Percentiles rank a stretch among this genome's conserved stretches.
Conservation (phyloP, 2,888 invertebrate species). For the Nycteola revayana region DNA sequence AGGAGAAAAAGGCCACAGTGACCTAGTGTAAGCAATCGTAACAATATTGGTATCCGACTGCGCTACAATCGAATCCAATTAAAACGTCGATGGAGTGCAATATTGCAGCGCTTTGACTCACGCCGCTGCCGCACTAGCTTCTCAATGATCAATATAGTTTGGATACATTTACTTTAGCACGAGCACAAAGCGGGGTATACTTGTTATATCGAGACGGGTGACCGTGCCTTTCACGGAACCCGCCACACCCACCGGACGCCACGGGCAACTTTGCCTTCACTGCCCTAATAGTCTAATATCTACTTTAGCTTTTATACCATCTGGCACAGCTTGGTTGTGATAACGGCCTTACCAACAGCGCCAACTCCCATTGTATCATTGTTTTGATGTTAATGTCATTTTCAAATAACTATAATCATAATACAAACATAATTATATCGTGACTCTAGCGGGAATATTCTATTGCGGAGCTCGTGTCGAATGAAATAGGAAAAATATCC, state of each 20-base stretch:
- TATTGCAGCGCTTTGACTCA: slow-evolving; percentile 38
- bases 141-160: slow-evolving; percentile 41
- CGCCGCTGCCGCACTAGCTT: slow-evolving; percentile 27
- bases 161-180: slow-evolving; percentile 42
- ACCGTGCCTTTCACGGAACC: slow-evolving; percentile 68
- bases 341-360: not conserved
- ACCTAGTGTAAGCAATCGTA: slow-evolving; percentile 39
- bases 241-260: slow-evolving; percentile 55
- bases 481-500: slow-evolving; percentile 54
- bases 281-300: slow-evolving; percentile 43
- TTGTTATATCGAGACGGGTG: slow-evolving; percentile 55
- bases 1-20: slow-evolving; percentile 36
- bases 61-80: slow-evolving; percentile 55
- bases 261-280: slow-evolving; percentile 45
- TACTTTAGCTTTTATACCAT: slow-evolving; percentile 36
- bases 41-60: slow-evolving; percentile 35
- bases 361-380: slow-evolving; percentile 14
- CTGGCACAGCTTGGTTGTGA: slow-evolving; percentile 20
- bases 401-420: slow-evolving; percentile 24
- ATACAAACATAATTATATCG: slow-evolving; percentile 33
- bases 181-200: slow-evolving; percentile 42
- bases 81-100: slow-evolving; percentile 45
- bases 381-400: slow-evolving; percentile 25
- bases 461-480: slow-evolving; percentile 53
- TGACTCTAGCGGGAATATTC: slow-evolving; percentile 50